Conservation (phyloP, 2,113 vertebrate genomes). For the Prionailurus viverrinus region DNA sequence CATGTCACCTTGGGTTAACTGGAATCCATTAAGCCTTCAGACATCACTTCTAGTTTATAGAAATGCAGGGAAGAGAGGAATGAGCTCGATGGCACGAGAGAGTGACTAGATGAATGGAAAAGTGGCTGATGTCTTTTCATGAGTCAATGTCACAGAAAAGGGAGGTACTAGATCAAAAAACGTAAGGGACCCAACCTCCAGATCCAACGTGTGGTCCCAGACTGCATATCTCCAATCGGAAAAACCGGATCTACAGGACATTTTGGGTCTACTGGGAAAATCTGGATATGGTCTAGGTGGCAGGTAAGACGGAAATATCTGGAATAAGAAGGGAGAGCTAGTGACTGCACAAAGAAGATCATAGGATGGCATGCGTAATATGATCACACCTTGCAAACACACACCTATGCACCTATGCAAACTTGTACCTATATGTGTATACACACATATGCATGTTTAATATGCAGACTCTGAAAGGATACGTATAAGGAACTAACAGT, state of each 20-base stretch:
- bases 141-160: not conserved
- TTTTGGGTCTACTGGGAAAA: not conserved
- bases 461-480: not conserved
- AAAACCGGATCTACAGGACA: not conserved
- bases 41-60: not conserved
- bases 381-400: not conserved
- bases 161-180: not conserved
- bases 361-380: not conserved
- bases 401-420: not conserved
- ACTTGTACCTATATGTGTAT: not conserved
- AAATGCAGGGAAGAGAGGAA: not conserved
- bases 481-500: not conserved
- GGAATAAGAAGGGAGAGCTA: not conserved
- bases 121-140: not conserved
- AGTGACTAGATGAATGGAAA: not conserved
- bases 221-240: not conserved
- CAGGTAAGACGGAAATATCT: not conserved
- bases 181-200: not conserved
- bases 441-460: not conserved
- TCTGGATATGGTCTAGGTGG: not conserved
- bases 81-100: not conserved
- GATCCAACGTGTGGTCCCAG: not conserved
- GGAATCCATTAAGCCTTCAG: not conserved
- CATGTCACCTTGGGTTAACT: not conserved
- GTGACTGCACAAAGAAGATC: not conserved